Conservation (phyloP, 2,888 invertebrate species). For the Disparrhopalites patrizii region DNA sequence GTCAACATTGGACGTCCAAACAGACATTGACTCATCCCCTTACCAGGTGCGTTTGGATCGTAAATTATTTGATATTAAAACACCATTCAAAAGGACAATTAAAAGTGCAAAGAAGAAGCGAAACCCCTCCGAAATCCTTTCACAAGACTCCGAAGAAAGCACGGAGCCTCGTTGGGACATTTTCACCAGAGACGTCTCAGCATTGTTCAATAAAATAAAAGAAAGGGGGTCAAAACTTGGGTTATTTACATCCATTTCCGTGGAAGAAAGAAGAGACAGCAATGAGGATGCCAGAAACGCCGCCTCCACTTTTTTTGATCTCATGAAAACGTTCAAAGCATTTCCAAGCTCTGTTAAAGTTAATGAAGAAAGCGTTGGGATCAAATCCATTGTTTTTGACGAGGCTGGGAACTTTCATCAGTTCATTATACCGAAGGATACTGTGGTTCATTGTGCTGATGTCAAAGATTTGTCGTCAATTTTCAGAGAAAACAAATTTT, state of each 20-base stretch:
- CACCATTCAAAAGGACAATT: constrained; percentile 52
- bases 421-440: constrained; percentile 62
- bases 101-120: constrained; percentile 52
- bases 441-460: constrained; percentile 65
- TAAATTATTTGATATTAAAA: constrained; percentile 55
- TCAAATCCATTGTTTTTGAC: constrained; percentile 57
- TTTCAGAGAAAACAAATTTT: constrained; percentile 56
- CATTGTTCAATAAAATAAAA: constrained; percentile 32
- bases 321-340: constrained; percentile 50
- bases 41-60: constrained; percentile 51
- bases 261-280: constrained; percentile 48
- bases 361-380: constrained; percentile 55
- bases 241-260: constrained; percentile 9
- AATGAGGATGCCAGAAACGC: constrained; percentile 52
- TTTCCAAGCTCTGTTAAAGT: background rate
- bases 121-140: constrained; percentile 36
- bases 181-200: constrained; percentile 42
- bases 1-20: constrained; percentile 24
- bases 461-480: constrained; percentile 60
- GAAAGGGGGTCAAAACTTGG: constrained; percentile 24
- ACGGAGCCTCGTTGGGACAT: constrained; percentile 49
- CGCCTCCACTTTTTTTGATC: constrained; percentile 53
- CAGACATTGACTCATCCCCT: background rate
- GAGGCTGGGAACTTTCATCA: constrained; percentile 54
- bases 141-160: background rate